Evolutionary conservation across 2,797 vertebrate species (phyloP).

Genomic region (Rhabdomys pumilio): DNA sequence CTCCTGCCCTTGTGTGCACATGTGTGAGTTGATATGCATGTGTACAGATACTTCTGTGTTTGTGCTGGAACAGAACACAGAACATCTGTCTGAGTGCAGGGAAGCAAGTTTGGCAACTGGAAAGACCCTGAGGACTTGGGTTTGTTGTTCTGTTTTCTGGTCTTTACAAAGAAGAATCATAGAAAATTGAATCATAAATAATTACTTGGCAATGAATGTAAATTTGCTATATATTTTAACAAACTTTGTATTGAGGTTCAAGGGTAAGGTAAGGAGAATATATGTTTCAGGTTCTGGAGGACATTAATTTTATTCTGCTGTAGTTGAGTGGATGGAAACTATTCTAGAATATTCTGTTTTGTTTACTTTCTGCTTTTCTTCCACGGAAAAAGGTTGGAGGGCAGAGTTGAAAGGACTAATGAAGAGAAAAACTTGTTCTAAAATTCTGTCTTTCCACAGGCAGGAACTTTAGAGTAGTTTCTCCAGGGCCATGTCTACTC

Average conservation of each 20-base stretch:
- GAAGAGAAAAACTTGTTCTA: slow-evolving; percentile 3
- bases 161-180: slow-evolving; percentile 2
- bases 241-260: background rate
- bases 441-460: background rate
- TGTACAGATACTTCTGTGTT: background rate
- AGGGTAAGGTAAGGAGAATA: background rate
- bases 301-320: background rate
- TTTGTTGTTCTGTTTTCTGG: background rate
- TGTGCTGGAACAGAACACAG: background rate
- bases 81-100: background rate
- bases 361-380: slow-evolving; percentile 31
- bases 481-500: background rate
- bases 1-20: background rate
- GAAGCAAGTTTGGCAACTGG: background rate
- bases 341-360: slow-evolving; percentile 6
- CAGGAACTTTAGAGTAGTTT: background rate
- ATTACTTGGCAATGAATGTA: background rate
- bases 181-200: background rate
- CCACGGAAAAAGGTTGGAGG: background rate
- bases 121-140: background rate
- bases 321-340: background rate
- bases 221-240: background rate
- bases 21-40: fast-evolving
- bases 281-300: background rate
- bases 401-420: background rate